Percentiles rank a stretch among this genome's conserved stretches.
phyloP scores from a whole-genome alignment of 2,888 invertebrate species.

The Elegia similella region DNA sequence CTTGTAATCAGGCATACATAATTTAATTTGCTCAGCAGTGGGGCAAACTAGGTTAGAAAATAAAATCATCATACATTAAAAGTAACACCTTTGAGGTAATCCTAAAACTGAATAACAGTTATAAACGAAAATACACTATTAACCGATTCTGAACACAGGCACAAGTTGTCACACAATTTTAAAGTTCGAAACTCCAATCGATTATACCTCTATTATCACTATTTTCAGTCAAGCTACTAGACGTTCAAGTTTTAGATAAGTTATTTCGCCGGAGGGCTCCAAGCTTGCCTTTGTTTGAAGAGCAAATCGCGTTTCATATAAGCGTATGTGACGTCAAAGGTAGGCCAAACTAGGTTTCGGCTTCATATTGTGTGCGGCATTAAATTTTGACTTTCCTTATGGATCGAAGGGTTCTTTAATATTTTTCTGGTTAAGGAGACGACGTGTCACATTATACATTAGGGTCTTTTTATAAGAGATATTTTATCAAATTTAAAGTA shows the following conservation, averaged over 20 bases:
- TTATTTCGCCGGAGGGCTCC: conserved; percentile 37
- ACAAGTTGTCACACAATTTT: background rate
- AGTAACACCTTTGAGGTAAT: no score
- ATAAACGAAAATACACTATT: no score
- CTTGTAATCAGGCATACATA: no score
- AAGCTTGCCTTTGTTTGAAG: conserved; percentile 45
- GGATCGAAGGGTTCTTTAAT: background rate
- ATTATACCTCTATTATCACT: conserved; percentile 36
- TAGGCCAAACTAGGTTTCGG: conserved; percentile 36
- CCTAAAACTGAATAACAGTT: no score
- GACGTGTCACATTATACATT: no score
- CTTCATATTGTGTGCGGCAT: conserved; percentile 40
- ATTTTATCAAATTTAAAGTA: no score
- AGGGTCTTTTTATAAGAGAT: no score
- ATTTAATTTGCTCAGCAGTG: no score
- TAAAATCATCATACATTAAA: no score
- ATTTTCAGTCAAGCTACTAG: conserved; percentile 27
- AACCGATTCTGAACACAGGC: background rate
- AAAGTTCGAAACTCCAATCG: conserved; percentile 24
- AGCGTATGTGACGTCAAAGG: conserved; percentile 44
- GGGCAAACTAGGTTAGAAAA: no score
- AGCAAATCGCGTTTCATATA: conserved; percentile 48
- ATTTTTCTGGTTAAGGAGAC: background rate
- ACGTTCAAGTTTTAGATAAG: conserved; percentile 41
- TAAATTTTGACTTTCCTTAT: conserved; percentile 23